A percentile compares a stretch with the other conserved stretches of the same genome.
These are phyloP conservation scores for Drosophila hydei DNA, from an alignment of 1,140 invertebrate species.

Conservation along the genomic window DNA sequence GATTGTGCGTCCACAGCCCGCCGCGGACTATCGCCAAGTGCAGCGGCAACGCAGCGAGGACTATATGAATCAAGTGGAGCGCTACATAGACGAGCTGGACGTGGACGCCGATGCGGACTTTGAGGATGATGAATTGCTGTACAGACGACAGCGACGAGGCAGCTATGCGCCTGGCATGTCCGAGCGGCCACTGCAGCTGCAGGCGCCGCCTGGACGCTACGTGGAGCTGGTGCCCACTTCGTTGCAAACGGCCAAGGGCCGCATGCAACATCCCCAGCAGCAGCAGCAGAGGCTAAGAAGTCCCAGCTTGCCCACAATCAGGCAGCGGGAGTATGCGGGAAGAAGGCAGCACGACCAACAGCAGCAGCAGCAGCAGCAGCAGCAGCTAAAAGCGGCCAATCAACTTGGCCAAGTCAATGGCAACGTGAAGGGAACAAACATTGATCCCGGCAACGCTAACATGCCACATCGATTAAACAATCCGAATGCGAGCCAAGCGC, in stretches of 20 bases:
- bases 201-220: constrained; percentile 45
- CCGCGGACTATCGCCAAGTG: constrained; percentile 41
- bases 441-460: constrained; percentile 63
- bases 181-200: constrained; percentile 55
- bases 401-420: constrained; percentile 27
- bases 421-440: constrained; percentile 52
- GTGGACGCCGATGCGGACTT: constrained; percentile 59
- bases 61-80: constrained; percentile 74
- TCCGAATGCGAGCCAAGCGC: constrained; percentile 26
- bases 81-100: constrained; percentile 73
- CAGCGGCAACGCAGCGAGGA: constrained; percentile 46
- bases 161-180: constrained; percentile 72
- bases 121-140: constrained; percentile 65
- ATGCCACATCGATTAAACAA: constrained; percentile 66
- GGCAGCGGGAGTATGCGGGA: constrained; percentile 54
- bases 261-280: constrained; percentile 63
- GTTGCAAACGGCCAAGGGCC: constrained; percentile 76
- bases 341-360: constrained; percentile 16
- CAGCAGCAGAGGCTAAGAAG: constrained; percentile 64
- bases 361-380: constrained; percentile 40
- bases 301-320: constrained; percentile 79
- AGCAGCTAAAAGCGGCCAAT: constrained; percentile 50
- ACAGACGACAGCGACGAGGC: constrained; percentile 51
- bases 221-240: constrained; percentile 64
- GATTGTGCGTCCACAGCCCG: constrained; percentile 18